Conservation (phyloP, 37 sponge, comb jelly and placozoan genomes). For the Chondrilla cf. caribensis region DNA sequence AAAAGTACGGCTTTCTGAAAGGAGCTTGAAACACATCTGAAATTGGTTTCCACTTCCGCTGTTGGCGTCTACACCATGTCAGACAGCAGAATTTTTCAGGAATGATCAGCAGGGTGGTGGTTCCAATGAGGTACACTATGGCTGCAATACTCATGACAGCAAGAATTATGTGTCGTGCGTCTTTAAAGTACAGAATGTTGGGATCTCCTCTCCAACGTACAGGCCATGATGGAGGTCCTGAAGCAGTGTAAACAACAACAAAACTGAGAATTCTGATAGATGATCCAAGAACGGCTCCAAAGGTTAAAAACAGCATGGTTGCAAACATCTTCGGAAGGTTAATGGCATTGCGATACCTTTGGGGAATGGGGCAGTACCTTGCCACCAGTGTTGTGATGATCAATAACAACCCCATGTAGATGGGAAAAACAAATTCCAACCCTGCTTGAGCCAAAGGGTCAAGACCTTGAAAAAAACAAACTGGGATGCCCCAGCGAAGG, state of each 20-base stretch:
- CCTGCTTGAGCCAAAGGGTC: constrained; percentile 20
- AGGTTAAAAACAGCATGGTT: constrained; percentile 38
- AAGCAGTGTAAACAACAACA: background rate
- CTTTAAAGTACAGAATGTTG: constrained; percentile 25
- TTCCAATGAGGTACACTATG: constrained; percentile 2
- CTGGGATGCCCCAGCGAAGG: constrained; percentile 28
- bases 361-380: background rate
- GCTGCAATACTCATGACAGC: background rate
- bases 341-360: background rate
- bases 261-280: constrained; percentile 27
- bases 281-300: constrained; percentile 14
- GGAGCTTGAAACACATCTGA: constrained; percentile 6
- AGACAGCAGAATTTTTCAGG: background rate
- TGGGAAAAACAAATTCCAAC: constrained; percentile 39
- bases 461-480: constrained; percentile 54
- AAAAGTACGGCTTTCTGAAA: background rate
- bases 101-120: constrained; percentile 27
- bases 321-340: constrained; percentile 34
- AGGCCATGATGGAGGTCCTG: background rate
- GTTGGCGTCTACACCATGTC: background rate
- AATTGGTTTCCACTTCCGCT: background rate
- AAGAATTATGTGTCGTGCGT: background rate
- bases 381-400: constrained; percentile 1
- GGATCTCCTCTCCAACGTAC: constrained; percentile 45
- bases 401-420: constrained; percentile 45